phyloP scores from a whole-genome alignment of 2,113 vertebrate species.

The Malurus elegans region DNA sequence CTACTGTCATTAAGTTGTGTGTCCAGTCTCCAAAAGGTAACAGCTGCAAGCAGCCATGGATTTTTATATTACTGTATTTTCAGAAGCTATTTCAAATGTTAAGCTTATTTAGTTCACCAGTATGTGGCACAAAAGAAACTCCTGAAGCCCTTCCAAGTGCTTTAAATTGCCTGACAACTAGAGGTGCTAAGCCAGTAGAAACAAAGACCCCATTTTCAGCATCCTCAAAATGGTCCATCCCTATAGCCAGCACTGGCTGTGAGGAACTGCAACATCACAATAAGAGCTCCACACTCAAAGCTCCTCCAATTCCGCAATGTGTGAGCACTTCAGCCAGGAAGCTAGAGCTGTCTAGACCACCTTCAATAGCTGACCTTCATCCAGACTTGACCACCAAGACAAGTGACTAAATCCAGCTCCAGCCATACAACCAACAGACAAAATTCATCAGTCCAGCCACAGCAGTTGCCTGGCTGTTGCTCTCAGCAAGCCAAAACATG shows the following conservation, averaged over 20 bases:
- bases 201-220: not conserved
- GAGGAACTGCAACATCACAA: not conserved
- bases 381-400: not conserved
- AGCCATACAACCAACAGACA: not conserved
- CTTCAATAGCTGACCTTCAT: not conserved
- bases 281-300: not conserved
- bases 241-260: not conserved
- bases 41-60: not conserved
- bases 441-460: not conserved
- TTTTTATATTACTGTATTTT: not conserved
- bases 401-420: not conserved
- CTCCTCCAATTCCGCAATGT: not conserved
- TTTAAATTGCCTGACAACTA: not conserved
- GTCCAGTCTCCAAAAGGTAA: not conserved
- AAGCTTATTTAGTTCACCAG: not conserved
- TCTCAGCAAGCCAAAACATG: not conserved
- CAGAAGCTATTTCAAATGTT: not conserved
- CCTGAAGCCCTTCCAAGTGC: not conserved
- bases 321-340: not conserved
- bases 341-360: not conserved
- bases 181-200: not conserved
- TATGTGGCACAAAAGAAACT: not conserved
- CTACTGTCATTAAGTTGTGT: not conserved
- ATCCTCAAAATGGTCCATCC: not conserved
- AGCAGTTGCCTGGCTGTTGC: not conserved